Evolutionary conservation across 2,888 invertebrate genomes (phyloP).

Genomic region (Petrolisthes cinctipes): DNA sequence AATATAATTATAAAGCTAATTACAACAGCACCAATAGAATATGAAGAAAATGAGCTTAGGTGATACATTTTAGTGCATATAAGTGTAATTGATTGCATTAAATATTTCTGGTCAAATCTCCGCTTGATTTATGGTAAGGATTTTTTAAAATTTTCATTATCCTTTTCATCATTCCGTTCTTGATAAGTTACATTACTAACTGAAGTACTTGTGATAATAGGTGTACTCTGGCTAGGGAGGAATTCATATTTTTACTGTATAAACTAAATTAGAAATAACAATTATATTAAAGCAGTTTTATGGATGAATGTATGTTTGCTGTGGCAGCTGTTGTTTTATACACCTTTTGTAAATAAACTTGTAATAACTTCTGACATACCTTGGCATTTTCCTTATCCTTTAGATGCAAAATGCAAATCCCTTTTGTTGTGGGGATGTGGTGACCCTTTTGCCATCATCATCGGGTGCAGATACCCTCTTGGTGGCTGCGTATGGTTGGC

Average conservation of each 20-base stretch:
- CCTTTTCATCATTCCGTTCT: constrained; percentile 53
- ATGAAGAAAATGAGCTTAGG: no score
- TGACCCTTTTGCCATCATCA: no score
- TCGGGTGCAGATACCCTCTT: no score
- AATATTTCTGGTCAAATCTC: constrained; percentile 10
- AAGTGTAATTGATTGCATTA: neutral
- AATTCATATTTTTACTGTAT: constrained; percentile 51
- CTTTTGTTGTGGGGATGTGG: no score
- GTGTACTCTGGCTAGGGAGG: constrained; percentile 42
- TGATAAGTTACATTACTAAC: constrained; percentile 48
- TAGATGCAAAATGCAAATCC: no score
- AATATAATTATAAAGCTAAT: no score
- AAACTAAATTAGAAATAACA: constrained; percentile 31
- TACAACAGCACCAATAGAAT: no score
- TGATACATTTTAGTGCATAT: no score
- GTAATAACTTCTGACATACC: constrained; percentile 18
- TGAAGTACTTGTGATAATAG: constrained; percentile 54
- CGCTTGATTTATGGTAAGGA: neutral
- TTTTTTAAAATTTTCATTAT: constrained; percentile 30
- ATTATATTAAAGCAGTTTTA: constrained; percentile 43
- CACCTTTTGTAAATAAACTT: constrained; percentile 50
- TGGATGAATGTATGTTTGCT: constrained; percentile 47
- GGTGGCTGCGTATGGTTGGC: no score
- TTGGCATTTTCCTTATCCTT: neutral
- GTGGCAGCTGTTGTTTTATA: constrained; percentile 53